Conservation (phyloP, 2,888 invertebrate genomes). For the Eretmocerus hayati region DNA sequence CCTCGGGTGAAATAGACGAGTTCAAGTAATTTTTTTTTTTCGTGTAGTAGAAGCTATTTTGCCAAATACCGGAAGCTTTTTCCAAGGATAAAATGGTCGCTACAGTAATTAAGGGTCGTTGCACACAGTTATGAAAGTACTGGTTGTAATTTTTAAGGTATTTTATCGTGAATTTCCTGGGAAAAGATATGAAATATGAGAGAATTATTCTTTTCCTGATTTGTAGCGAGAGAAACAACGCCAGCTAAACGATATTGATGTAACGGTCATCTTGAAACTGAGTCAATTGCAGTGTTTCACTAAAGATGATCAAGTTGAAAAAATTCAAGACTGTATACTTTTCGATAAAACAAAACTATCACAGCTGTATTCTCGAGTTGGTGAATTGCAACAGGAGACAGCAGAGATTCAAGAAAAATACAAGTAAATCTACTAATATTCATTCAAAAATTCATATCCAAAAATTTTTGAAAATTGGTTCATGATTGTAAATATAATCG, state of each 20-base stretch:
- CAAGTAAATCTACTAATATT: conserved; percentile 45
- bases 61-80: no score
- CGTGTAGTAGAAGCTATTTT: no score
- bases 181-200: no score
- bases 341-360: conserved; percentile 58
- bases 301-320: conserved; percentile 45
- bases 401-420: conserved; percentile 56
- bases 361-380: conserved; percentile 56
- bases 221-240: conserved; percentile 65
- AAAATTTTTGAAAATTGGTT: neutral
- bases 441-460: neutral
- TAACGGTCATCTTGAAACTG: conserved; percentile 61
- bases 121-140: no score
- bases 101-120: no score
- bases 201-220: neutral
- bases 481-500: neutral
- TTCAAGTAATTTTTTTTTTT: no score
- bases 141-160: no score
- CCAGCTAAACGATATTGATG: conserved; percentile 69
- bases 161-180: no score
- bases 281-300: conserved; percentile 59
- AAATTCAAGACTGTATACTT: conserved; percentile 49
- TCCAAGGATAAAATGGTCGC: no score
- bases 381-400: conserved; percentile 61
- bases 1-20: no score